Base-by-base conservation (phyloP, 2,113 vertebrate species). In the Eptesicus fuscus region DNA sequence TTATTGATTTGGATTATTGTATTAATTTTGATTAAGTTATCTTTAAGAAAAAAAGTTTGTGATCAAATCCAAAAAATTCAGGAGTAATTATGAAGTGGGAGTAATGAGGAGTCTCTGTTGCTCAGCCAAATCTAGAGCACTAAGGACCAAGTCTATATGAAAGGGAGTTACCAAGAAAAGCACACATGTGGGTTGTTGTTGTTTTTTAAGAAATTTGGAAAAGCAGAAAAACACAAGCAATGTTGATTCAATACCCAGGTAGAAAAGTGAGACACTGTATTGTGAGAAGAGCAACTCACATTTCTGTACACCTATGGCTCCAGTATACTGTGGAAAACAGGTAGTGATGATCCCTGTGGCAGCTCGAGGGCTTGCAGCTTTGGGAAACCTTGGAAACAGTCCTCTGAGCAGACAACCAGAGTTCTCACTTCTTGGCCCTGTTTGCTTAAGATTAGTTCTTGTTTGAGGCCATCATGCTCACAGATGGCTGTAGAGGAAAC, bases 361-460 rank as follows among this genome's bases (percentile, higher is more conserved):
- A 20, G 23, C 11, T 83, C 18, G 51, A 83, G 47, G 7, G 9
- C 77, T 20, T 90, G 22, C n/a, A 51, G 2, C 44, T 91, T 80
- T 90, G 20, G 85, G 40, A 82, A 37, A 37, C 14, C 30, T 67
- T 78, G n/a, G 30, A 78, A 76, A 69, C 44, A 49, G 5, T 78
- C 4, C 8, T 77, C 25, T 22, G 13, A 4, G n/a, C 40, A 82
- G 44, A 79, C 32, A 83, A 30, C 35, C 42, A 73, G 56, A 44
- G 44, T 51, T 78, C 35, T 83, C 44, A 47, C 22, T 82, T 93
- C 47, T 92, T 76, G 51, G 16, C 5, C 86, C 53, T 83, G 8
- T 12, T 90, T 92, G 30, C 16, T 84, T 82, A 70, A 40, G 17
- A 87, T 47, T 90, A 90, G 42, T n/a, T 69, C n/a, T 84, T 92